Evolutionary conservation across 2,888 invertebrate genomes (phyloP).

Genomic region (Spatulosminthurus flaviceps): DNA sequence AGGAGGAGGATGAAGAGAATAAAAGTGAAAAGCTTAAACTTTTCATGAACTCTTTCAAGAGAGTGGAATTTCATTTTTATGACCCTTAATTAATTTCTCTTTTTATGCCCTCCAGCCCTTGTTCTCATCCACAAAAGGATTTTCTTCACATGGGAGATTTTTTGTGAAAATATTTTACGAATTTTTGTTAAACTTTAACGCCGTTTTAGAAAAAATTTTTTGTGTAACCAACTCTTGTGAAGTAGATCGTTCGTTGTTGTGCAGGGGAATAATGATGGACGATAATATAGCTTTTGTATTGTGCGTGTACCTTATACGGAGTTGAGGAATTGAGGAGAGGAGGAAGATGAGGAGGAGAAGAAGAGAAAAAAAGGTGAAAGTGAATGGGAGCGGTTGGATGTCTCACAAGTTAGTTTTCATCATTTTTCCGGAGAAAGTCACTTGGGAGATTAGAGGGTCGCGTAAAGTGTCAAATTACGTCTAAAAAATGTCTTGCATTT

Average conservation of each 20-base stretch:
- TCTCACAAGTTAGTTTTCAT: slow-evolving; percentile 60
- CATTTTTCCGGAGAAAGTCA: slow-evolving; percentile 55
- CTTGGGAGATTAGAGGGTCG: slow-evolving; percentile 55
- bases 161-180: too few species aligned
- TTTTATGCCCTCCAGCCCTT: slow-evolving; percentile 5
- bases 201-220: too few species aligned
- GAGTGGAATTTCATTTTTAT: slow-evolving; percentile 4
- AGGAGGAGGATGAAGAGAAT: not conserved
- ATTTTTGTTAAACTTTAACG: too few species aligned
- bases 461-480: slow-evolving; percentile 63
- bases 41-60: slow-evolving; percentile 3
- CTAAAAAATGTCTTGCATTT: slow-evolving; percentile 63
- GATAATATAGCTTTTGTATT: too few species aligned
- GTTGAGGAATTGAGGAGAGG: too few species aligned
- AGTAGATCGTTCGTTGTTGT: too few species aligned
- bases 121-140: not conserved
- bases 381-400: slow-evolving; percentile 45
- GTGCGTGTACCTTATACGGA: too few species aligned
- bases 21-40: not conserved
- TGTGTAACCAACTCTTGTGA: too few species aligned
- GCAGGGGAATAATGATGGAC: too few species aligned
- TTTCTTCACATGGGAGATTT: not conserved
- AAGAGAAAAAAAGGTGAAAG: too few species aligned
- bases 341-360: too few species aligned
- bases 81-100: slow-evolving; percentile 5